phyloP scores from a whole-genome alignment of 1,140 invertebrate genomes.

The Pogonomyrmex barbatus region DNA sequence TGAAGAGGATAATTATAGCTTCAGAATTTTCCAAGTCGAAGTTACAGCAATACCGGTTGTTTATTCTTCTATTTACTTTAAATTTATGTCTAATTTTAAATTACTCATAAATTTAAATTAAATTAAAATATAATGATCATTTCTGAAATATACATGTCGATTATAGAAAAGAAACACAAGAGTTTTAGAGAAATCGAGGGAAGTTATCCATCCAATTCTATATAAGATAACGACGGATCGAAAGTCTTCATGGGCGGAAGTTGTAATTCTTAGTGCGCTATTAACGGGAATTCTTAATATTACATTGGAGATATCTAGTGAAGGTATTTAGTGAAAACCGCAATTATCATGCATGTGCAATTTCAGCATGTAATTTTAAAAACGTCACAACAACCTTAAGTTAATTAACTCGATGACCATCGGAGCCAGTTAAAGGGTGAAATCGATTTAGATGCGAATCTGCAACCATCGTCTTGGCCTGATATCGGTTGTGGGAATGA shows the following conservation, averaged over 20 bases:
- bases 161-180: neutral
- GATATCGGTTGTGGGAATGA: conserved; percentile 72
- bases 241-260: neutral
- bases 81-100: conserved; percentile 11
- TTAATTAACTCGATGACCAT: conserved; percentile 72
- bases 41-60: neutral
- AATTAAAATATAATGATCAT: neutral
- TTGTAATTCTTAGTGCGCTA: neutral
- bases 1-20: no score
- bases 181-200: neutral
- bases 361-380: conserved; percentile 47
- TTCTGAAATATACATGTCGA: neutral
- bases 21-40: neutral
- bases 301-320: neutral
- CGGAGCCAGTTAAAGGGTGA: conserved; percentile 60
- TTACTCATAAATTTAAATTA: neutral
- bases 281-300: conserved; percentile 30
- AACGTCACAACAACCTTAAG: conserved; percentile 46
- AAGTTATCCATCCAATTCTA: neutral
- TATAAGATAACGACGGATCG: neutral
- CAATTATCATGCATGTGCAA: conserved; percentile 31
- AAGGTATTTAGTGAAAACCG: neutral
- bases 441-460: conserved; percentile 77
- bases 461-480: conserved; percentile 64
- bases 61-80: neutral